Base-by-base conservation (phyloP, 1,140 invertebrate genomes). In the Drosophila ambigua region DNA sequence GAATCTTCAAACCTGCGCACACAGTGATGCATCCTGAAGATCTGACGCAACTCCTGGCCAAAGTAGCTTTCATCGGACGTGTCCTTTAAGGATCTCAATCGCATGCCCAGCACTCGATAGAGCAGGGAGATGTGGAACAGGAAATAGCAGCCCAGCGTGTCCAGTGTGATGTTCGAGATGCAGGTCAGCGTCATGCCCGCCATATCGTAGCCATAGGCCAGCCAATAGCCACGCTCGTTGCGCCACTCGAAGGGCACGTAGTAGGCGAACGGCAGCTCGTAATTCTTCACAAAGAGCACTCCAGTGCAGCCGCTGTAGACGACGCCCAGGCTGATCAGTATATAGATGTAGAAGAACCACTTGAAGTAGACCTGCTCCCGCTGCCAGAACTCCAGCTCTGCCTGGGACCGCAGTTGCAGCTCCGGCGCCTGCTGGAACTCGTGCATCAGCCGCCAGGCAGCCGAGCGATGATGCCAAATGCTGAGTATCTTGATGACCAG, bases 231-330 rank as follows among this genome's bases (percentile, higher is more conserved):
- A 0, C 15, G 39, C 3, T 69, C 45, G 8, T 64, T 74, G 0
- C 41, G 76, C 79, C 81, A 90, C 9, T 91, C 81, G 4, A 91
- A 91, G 4, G 90, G 90, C 45, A 91, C 73, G 55, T 69, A 90
- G 53, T 75, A 89, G 50, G 69, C 72, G 31, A 89, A 91, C 0
- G 90, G 89, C n/a, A 90, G 28, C 16, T 71, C 71, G 28, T 80
- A 90, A 90, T 0, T 71, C 5, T 71, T 39, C 9, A 76, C 15
- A 20, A 87, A 80, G 0, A 91, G 63, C 2, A 83, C 85, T 0
- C 79, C 78, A 1, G 68, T 54, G 13, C 74, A 87, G 7, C 60
- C 59, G 9, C 74, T 76, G 4, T 72, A 76, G 9, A 83, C 79
- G 4, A 91, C 89, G 4, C 72, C 61, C 9, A 87, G 41, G 31